phyloP scores from a whole-genome alignment of 2,113 vertebrate species.

The Corythaeola cristata region DNA sequence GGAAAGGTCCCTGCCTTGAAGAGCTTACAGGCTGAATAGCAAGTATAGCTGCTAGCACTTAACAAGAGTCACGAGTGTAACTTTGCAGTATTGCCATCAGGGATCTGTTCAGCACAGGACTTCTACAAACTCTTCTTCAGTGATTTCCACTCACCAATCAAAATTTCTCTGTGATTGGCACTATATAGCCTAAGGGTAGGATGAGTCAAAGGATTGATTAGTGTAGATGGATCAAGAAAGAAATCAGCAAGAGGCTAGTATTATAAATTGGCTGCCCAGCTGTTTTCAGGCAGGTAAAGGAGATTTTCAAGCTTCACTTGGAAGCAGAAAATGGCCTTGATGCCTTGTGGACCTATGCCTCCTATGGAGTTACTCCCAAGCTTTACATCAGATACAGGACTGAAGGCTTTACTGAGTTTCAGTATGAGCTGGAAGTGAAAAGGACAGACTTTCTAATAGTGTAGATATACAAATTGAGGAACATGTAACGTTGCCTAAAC shows the following conservation, averaged over 20 bases:
- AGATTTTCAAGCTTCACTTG: background rate
- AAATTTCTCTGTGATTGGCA: background rate
- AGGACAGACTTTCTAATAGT: background rate
- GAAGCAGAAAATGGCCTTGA: background rate
- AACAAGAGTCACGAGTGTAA: background rate
- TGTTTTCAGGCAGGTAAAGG: background rate
- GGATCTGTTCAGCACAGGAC: background rate
- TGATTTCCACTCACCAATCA: background rate
- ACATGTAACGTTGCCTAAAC: background rate
- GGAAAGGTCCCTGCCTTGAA: conserved; percentile 17
- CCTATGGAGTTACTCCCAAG: background rate
- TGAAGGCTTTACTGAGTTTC: background rate
- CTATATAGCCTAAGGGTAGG: background rate
- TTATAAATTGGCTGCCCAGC: background rate
- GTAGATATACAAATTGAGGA: background rate
- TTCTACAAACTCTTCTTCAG: background rate
- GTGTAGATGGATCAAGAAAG: background rate
- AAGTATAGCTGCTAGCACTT: background rate
- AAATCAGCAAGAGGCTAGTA: background rate
- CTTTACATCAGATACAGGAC: background rate
- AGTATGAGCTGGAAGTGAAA: background rate
- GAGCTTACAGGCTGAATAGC: background rate
- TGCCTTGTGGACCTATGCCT: background rate
- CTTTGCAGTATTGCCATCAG: background rate
- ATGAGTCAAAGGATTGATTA: background rate